Percentiles rank a stretch among this genome's conserved stretches.
Conservation (phyloP, 2,888 invertebrate genomes). For the Harmothoe impar region DNA sequence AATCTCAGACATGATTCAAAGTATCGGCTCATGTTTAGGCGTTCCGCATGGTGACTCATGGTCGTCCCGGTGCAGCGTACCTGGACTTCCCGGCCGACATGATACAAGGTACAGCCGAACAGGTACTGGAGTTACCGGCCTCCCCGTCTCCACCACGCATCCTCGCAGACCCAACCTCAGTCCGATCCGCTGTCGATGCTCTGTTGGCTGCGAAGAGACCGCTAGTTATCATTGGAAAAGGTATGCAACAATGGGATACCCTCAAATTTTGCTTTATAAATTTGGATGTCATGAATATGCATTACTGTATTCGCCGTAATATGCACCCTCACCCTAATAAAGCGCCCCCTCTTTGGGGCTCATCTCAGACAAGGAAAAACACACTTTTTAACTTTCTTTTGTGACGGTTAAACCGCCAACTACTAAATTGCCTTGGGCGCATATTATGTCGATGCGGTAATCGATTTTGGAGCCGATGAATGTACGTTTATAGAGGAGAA, state of each 20-base stretch:
- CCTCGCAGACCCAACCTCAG: slow-evolving; percentile 88
- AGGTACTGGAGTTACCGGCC: neutral
- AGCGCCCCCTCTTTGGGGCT: too few species aligned
- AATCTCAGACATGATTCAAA: too few species aligned
- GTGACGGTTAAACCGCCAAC: too few species aligned
- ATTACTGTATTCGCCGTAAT: too few species aligned
- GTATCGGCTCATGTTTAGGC: too few species aligned
- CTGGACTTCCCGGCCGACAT: slow-evolving; percentile 95
- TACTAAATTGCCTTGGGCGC: too few species aligned
- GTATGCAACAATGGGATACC: slow-evolving; percentile 83
- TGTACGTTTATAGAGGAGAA: too few species aligned
- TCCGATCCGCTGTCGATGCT: slow-evolving; percentile 89
- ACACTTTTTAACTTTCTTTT: too few species aligned
- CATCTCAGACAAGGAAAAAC: too few species aligned
- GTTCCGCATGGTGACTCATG: slow-evolving; percentile 91
- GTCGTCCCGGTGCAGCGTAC: slow-evolving; percentile 94
- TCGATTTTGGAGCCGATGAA: too few species aligned
- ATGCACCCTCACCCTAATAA: too few species aligned
- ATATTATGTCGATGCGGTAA: too few species aligned
- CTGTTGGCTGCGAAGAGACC: slow-evolving; percentile 90
- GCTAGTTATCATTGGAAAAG: slow-evolving; percentile 95
- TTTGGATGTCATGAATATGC: neutral
- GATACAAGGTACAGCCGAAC: slow-evolving; percentile 74
- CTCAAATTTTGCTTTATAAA: neutral
- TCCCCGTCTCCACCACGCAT: slow-evolving; percentile 86